These are phyloP conservation scores for Clavelina lepadiformis DNA, from an alignment of 23 tunicate genomes.

Conservation along the genomic window DNA sequence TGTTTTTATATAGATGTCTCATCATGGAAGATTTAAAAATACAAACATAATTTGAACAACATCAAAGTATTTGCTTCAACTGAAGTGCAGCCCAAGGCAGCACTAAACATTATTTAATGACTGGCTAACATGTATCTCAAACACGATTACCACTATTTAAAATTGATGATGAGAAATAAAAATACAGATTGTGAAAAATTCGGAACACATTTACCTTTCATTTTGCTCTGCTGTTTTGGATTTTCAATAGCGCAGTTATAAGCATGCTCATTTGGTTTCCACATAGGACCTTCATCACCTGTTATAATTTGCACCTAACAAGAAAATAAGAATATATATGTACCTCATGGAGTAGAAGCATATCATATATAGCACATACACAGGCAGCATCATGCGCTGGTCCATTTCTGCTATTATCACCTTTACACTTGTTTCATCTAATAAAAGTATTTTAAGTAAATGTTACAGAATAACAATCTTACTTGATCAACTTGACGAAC, in stretches of 20 bases:
- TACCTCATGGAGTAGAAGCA: not conserved
- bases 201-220: slow-evolving; percentile 56
- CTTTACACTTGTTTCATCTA: not conserved
- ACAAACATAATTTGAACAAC: no score
- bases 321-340: not conserved
- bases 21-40: no score
- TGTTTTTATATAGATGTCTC: no score
- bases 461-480: slow-evolving; percentile 5
- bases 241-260: slow-evolving; percentile 71
- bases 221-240: slow-evolving; percentile 88
- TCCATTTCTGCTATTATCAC: not conserved
- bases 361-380: not conserved
- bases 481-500: slow-evolving; percentile 85
- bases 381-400: not conserved
- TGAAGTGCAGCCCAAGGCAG: no score
- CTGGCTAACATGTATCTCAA: no score
- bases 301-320: slow-evolving; percentile 51
- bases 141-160: no score
- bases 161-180: no score
- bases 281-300: slow-evolving; percentile 37
- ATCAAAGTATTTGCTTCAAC: no score
- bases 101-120: no score
- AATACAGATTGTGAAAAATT: not conserved
- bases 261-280: slow-evolving; percentile 41
- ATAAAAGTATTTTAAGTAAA: not conserved